These are phyloP conservation scores for Brevimyrus niger DNA, from an alignment of 2,113 vertebrate species.

Conservation along the genomic window DNA sequence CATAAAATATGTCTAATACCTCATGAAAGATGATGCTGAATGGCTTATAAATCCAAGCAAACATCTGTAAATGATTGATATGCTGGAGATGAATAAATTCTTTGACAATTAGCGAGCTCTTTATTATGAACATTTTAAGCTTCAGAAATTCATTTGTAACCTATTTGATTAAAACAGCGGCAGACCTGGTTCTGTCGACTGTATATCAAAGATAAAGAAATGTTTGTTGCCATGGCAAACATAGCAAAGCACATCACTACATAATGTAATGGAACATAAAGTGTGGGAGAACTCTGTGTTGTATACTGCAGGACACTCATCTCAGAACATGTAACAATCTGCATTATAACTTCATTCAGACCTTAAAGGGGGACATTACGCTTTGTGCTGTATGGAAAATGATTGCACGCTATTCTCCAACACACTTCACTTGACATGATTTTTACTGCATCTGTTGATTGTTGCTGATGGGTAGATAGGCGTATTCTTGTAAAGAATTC, in stretches of 20 bases:
- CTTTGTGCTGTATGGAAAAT: neutral
- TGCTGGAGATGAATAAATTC: neutral
- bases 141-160: constrained; percentile 1
- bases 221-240: constrained; percentile 24
- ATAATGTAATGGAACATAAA: neutral
- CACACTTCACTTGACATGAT: neutral
- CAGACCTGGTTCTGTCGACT: neutral
- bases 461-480: neutral
- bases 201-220: neutral
- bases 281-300: neutral
- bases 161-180: neutral
- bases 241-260: neutral
- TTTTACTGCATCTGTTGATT: neutral
- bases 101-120: neutral
- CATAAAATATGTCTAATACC: neutral
- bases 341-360: neutral
- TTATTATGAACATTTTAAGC: neutral
- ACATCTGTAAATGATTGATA: neutral
- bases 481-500: neutral
- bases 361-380: neutral
- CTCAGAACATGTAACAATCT: constrained; percentile 11
- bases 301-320: neutral
- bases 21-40: neutral
- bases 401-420: neutral
- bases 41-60: neutral